Evolutionary conservation across 2,797 vertebrate genomes (phyloP).

Genomic region (Melanotaenia pygmaea): DNA sequence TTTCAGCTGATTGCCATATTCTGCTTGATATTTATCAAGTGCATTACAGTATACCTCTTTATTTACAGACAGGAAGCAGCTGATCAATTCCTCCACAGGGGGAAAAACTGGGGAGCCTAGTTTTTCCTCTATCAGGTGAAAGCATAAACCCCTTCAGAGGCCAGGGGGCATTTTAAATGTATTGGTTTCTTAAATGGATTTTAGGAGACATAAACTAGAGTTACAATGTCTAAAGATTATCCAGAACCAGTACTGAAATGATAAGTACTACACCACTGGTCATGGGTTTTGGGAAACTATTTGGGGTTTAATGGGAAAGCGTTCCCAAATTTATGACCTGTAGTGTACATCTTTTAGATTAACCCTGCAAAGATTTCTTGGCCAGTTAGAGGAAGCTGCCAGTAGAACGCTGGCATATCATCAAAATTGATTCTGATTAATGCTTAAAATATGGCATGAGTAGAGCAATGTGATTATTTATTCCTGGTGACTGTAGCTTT

Average conservation of each 20-base stretch:
- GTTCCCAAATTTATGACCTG: no score
- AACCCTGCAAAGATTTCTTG: background rate
- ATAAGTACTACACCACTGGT: no score
- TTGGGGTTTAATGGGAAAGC: no score
- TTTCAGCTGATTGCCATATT: constrained; percentile 90
- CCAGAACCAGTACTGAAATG: no score
- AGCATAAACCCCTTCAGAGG: constrained; percentile 48
- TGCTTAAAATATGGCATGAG: no score
- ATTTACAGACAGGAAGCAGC: constrained; percentile 77
- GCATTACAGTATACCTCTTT: constrained; percentile 74
- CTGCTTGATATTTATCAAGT: constrained; percentile 89
- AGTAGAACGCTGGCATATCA: background rate
- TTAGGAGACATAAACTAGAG: constrained; percentile 19
- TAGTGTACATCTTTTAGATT: no score
- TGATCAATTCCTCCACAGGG: constrained; percentile 69
- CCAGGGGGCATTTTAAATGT: constrained; percentile 37
- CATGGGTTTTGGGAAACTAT: no score
- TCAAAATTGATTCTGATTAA: background rate
- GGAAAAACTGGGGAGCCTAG: constrained; percentile 38
- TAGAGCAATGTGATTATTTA: background rate
- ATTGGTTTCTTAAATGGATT: constrained; percentile 27
- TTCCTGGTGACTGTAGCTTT: background rate
- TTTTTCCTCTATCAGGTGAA: constrained; percentile 57
- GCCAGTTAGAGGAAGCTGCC: background rate
- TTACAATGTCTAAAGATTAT: constrained; percentile 18